These are phyloP conservation scores for Toxotes jaculatrix DNA, from an alignment of 2,113 vertebrate species.

Conservation along the genomic window DNA sequence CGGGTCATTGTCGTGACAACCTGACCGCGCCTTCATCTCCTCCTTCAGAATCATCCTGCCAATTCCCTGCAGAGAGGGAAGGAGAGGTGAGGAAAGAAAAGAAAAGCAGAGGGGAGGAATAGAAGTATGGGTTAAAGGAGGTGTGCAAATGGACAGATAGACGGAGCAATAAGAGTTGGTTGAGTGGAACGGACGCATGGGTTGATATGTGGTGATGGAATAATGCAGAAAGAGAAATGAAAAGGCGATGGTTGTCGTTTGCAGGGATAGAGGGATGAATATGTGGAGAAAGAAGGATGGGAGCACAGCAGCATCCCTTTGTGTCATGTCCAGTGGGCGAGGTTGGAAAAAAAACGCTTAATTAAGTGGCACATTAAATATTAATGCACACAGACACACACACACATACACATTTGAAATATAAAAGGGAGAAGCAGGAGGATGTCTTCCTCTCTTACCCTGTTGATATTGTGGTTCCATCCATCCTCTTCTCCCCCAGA, in stretches of 20 bases:
- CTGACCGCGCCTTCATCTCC: slow-evolving; percentile 96
- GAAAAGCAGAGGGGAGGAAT: not conserved
- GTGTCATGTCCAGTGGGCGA: slow-evolving; percentile 32
- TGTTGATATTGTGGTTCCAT: slow-evolving; percentile 80
- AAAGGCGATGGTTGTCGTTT: not conserved
- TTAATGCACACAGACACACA: slow-evolving; percentile 28
- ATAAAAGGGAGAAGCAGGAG: slow-evolving; percentile 26
- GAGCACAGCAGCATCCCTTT: not conserved
- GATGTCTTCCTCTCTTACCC: slow-evolving; percentile 49
- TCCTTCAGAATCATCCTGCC: slow-evolving; percentile 97
- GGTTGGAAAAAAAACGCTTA: slow-evolving; percentile 39
- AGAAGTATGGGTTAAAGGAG: slow-evolving; percentile 4
- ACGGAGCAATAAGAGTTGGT: slow-evolving; percentile 11
- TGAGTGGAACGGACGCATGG: slow-evolving; percentile 25
- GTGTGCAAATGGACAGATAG: slow-evolving; percentile 13
- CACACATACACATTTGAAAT: slow-evolving; percentile 20
- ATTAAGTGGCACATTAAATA: slow-evolving; percentile 66
- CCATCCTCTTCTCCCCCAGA: slow-evolving; percentile 78
- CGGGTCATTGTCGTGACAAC: slow-evolving; percentile 90
- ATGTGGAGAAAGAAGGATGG: not conserved
- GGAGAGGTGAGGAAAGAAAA: not conserved
- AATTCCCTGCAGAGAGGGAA: slow-evolving; percentile 87
- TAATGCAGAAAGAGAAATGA: not conserved
- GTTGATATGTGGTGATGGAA: slow-evolving; percentile 29
- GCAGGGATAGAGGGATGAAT: slow-evolving; percentile 1